Conservation (phyloP, 2,888 invertebrate genomes). For the Blastobasis lacticolella region DNA sequence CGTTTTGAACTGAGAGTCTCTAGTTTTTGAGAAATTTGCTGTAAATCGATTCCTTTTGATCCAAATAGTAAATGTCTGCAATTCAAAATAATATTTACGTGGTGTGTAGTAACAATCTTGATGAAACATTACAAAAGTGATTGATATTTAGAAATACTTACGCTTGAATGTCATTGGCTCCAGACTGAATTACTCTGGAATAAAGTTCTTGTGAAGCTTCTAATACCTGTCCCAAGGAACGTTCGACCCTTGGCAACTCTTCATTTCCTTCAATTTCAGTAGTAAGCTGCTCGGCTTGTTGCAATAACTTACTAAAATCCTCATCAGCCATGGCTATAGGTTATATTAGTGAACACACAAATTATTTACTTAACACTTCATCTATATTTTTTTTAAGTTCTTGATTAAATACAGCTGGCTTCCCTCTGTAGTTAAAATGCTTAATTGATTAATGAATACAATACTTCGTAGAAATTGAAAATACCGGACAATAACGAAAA, state of each 20-base stretch:
- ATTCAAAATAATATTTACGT: constrained; percentile 7
- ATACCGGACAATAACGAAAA: no score
- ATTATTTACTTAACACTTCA: no score
- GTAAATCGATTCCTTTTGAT: constrained; percentile 93
- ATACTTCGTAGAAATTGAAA: no score
- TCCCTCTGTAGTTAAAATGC: no score
- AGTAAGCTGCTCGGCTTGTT: constrained; percentile 93
- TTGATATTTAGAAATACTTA: constrained; percentile 53
- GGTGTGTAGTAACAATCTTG: no score
- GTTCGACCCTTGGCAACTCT: constrained; percentile 88
- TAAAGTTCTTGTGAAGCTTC: constrained; percentile 93
- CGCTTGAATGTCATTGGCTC: constrained; percentile 95
- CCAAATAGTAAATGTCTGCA: constrained; percentile 90
- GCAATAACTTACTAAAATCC: constrained; percentile 90
- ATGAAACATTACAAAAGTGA: background rate
- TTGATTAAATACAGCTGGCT: no score
- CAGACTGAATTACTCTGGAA: constrained; percentile 88
- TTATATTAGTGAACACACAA: constrained; percentile 18
- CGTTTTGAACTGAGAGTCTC: constrained; percentile 89
- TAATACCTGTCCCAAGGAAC: constrained; percentile 91
- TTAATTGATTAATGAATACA: no score
- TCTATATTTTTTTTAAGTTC: no score
- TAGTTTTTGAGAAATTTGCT: constrained; percentile 93
- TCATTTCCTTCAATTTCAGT: constrained; percentile 90
- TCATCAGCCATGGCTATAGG: constrained; percentile 61